phyloP scores from a whole-genome alignment of 2,797 vertebrate species.

The Dendrocincla tyrannina region DNA sequence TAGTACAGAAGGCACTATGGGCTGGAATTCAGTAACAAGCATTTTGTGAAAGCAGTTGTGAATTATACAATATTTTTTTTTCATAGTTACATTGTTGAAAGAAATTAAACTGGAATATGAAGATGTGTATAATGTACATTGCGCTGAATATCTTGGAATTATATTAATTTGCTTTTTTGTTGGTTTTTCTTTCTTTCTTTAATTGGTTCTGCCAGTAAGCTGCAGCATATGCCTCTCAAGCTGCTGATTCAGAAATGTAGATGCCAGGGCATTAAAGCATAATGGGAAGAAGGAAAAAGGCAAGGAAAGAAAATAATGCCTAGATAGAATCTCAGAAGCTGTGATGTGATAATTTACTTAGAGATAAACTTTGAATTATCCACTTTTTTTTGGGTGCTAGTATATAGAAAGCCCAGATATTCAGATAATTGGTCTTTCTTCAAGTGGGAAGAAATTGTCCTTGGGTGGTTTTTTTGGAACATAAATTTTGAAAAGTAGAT shows the following conservation, averaged over 20 bases:
- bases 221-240: slow-evolving; percentile 46
- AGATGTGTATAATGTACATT: slow-evolving; percentile 19
- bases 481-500: not conserved
- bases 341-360: not conserved
- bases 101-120: slow-evolving; percentile 52
- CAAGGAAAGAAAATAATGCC: not conserved
- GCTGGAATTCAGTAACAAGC: not conserved
- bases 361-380: not conserved
- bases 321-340: not conserved
- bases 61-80: not conserved
- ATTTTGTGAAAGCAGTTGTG: not conserved
- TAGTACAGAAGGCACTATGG: not conserved
- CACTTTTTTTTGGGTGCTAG: not conserved
- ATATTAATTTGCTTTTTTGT: slow-evolving; percentile 1
- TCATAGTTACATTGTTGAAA: not conserved
- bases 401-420: not conserved
- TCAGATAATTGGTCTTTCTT: not conserved
- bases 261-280: slow-evolving; percentile 37
- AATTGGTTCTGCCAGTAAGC: slow-evolving; percentile 35
- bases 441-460: not conserved
- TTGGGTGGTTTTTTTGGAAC: not conserved
- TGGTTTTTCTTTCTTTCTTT: slow-evolving; percentile 15
- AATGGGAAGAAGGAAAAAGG: not conserved
- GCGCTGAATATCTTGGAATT: slow-evolving; percentile 34
- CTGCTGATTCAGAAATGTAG: slow-evolving; percentile 19